Base-by-base conservation (phyloP, 2,888 invertebrate genomes). In the Drosophila demipolita region DNA sequence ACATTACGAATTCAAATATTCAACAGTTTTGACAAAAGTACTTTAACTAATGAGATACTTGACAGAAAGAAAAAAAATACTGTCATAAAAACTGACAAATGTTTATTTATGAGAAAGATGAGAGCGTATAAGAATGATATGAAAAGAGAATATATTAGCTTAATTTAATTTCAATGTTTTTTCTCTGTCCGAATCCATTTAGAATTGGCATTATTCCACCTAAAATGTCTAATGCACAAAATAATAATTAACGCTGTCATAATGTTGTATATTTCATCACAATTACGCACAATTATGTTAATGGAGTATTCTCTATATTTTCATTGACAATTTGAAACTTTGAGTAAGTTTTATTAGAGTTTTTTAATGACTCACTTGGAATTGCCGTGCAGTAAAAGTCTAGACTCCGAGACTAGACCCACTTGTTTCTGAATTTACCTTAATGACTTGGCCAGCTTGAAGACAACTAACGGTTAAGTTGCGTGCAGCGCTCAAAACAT, bases 351-450 rank as follows among this genome's bases (percentile, higher is more conserved):
- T 73, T 72, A 82, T 87, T 79, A 82, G 66, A 76, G 78, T 53
- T 70, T 67, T 66, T 7, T n/a, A 23, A 23, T 52, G 26, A 50
- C 36, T 67, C 7, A 32, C 50, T 71, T 54, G 54, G 11, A 60
- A 69, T 32, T 71, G 48, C 36, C 68, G 75, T 59, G 63, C 70
- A 66, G 70, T 73, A 53, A 59, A 45, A 64, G 79, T 81, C 80
- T 83, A 81, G 86, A 83, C 80, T 75, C 15, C 33, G 50, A 55
- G 59, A 53, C 62, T 63, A 60, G 62, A 60, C 61, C 52, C 64
- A 71, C 83, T 83, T 86, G 75, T 78, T 88, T 85, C 80, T 73
- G 83, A 78, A 73, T 78, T 82, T 75, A 79, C 82, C 80, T 81
- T 81, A 73, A 73, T 73, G 81, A 67, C 80, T 77, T 54, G 76